Evolutionary conservation across 1,140 invertebrate species (phyloP).

Genomic region (Sarcophaga peregrina): DNA sequence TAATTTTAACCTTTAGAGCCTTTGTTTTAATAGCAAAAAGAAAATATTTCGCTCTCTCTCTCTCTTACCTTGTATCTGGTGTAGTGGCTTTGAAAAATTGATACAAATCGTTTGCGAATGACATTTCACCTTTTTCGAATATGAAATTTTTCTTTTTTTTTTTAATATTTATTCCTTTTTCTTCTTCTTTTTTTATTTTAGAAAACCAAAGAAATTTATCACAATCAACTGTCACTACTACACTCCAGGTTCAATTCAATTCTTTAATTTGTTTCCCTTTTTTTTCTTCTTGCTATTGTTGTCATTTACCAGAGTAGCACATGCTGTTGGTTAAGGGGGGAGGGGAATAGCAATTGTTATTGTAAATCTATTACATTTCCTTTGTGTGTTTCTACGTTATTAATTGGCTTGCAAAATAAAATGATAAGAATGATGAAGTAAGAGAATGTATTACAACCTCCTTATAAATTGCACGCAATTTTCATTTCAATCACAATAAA

Average conservation of each 20-base stretch:
- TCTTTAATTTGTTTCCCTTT: slow-evolving; percentile 5
- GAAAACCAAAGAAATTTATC: slow-evolving; percentile 10
- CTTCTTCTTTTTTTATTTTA: too few relatives aligned
- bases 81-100: background rate
- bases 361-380: background rate
- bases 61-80: background rate
- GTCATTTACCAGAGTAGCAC: background rate
- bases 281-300: too few relatives aligned
- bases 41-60: too few relatives aligned
- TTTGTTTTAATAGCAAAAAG: too few relatives aligned
- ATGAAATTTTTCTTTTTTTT: background rate
- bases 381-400: slow-evolving; percentile 8
- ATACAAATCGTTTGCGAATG: slow-evolving; percentile 13
- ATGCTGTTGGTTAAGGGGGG: background rate
- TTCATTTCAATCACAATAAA: background rate
- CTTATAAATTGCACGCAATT: slow-evolving; percentile 4
- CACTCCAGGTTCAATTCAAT: background rate
- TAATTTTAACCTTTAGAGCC: too few relatives aligned
- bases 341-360: background rate
- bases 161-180: too few relatives aligned
- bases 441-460: background rate
- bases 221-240: background rate
- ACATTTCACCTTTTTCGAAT: background rate
- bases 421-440: background rate
- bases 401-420: background rate